These are phyloP conservation scores for Zosterops borbonicus DNA, from an alignment of 2,113 vertebrate genomes.

Conservation along the genomic window DNA sequence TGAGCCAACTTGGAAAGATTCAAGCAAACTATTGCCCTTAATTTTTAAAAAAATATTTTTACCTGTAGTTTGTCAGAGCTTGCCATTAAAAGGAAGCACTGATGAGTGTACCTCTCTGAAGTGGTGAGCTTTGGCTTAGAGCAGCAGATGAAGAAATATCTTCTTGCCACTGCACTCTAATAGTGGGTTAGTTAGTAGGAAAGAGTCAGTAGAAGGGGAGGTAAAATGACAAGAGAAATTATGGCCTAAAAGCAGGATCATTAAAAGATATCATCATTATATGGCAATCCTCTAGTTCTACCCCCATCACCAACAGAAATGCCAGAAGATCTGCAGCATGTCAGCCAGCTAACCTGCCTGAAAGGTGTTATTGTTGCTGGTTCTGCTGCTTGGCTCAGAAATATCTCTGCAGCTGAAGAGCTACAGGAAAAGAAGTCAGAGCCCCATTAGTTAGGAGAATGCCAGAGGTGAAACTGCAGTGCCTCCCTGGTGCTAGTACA, in stretches of 20 bases:
- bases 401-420: conserved; percentile 33
- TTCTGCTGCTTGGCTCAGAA: conserved; percentile 43
- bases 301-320: conserved; percentile 1
- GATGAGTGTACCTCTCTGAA: not conserved
- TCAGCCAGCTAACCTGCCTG: conserved; percentile 42
- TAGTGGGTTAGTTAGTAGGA: not conserved
- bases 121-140: conserved; percentile 14
- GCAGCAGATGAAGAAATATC: conserved; percentile 8
- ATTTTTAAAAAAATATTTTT: conserved; percentile 4
- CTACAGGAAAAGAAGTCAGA: conserved; percentile 34
- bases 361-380: conserved; percentile 43
- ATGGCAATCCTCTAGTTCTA: conserved; percentile 10
- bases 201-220: conserved; percentile 2
- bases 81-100: conserved; percentile 34
- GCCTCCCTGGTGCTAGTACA: conserved; percentile 18
- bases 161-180: not conserved
- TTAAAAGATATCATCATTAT: conserved; percentile 45
- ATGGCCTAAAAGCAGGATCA: conserved; percentile 32
- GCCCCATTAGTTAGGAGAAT: conserved; percentile 33
- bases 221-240: conserved; percentile 56
- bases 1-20: conserved; percentile 32
- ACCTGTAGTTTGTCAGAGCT: conserved; percentile 47
- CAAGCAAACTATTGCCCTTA: conserved; percentile 29
- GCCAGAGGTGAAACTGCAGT: conserved; percentile 20
- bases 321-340: not conserved